These are phyloP conservation scores for Drosophila testacea DNA, from an alignment of 2,888 invertebrate species.

Conservation along the genomic window DNA sequence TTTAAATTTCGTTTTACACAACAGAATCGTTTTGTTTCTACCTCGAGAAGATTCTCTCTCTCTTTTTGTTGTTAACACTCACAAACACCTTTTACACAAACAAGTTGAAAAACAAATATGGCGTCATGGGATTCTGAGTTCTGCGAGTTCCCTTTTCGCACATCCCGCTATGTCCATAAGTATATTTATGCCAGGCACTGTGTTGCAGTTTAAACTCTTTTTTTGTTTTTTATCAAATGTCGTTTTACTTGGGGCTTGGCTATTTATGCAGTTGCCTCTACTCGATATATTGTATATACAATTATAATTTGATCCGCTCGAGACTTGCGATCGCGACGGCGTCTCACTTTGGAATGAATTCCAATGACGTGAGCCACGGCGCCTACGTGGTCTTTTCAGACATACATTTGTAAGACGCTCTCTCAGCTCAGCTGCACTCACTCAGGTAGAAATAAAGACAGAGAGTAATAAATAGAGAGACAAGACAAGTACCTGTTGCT, in stretches of 20 bases:
- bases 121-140: conserved; percentile 70
- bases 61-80: conserved; percentile 23
- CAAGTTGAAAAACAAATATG: conserved; percentile 78
- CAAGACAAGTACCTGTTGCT: conserved; percentile 54
- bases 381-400: conserved; percentile 63
- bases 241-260: conserved; percentile 22
- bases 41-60: conserved; percentile 37
- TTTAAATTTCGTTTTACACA: conserved; percentile 24
- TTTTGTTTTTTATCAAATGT: conserved; percentile 24
- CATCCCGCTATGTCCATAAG: conserved; percentile 39
- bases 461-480: conserved; percentile 8
- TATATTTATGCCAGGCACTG: conserved; percentile 11
- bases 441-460: conserved; percentile 25
- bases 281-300: conserved; percentile 21
- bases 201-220: conserved; percentile 1
- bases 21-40: conserved; percentile 38
- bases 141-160: conserved; percentile 55
- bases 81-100: conserved; percentile 43
- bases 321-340: conserved; percentile 77
- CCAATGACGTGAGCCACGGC: conserved; percentile 48
- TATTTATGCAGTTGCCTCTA: conserved; percentile 21
- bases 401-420: conserved; percentile 16
- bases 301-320: conserved; percentile 48
- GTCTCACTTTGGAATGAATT: conserved; percentile 79
- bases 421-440: conserved; percentile 39